phyloP scores from a whole-genome alignment of 2,113 vertebrate genomes.

The Ciconia stormi region DNA sequence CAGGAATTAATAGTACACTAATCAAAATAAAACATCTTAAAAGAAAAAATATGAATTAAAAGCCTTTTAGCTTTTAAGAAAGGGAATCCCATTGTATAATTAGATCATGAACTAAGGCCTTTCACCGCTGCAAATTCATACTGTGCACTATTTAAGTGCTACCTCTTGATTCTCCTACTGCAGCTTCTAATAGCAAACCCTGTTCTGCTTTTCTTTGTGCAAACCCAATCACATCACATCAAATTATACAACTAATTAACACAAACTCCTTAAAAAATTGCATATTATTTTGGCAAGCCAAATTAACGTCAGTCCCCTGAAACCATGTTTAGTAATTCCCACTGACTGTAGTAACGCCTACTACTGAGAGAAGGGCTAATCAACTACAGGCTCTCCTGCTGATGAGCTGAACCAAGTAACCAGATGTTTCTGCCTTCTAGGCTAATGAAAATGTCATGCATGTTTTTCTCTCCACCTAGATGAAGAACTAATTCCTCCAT shows the following conservation, averaged over 20 bases:
- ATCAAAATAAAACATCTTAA: constrained; percentile 46
- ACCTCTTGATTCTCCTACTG: constrained; percentile 61
- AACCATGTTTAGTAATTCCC: constrained; percentile 56
- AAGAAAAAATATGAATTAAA: constrained; percentile 42
- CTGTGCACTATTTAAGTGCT: constrained; percentile 52
- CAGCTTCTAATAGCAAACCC: constrained; percentile 59
- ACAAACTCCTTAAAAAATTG: constrained; percentile 67
- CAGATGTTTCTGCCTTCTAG: constrained; percentile 56
- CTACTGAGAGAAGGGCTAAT: constrained; percentile 64
- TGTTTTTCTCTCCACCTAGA: constrained; percentile 31
- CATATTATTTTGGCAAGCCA: constrained; percentile 70
- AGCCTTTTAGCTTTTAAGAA: constrained; percentile 54
- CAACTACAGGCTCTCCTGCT: constrained; percentile 49
- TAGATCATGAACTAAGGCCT: constrained; percentile 65
- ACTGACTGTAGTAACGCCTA: constrained; percentile 29
- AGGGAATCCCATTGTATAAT: constrained; percentile 66
- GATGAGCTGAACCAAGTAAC: constrained; percentile 48
- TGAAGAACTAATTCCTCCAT: constrained; percentile 47
- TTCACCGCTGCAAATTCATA: constrained; percentile 51
- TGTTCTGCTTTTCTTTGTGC: constrained; percentile 56
- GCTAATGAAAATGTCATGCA: constrained; percentile 62
- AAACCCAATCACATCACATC: constrained; percentile 63
- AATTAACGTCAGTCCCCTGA: constrained; percentile 54
- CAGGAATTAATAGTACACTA: constrained; percentile 50
- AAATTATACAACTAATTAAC: constrained; percentile 73